Conservation (phyloP, 2,888 invertebrate genomes). For the Tinea pellionella region DNA sequence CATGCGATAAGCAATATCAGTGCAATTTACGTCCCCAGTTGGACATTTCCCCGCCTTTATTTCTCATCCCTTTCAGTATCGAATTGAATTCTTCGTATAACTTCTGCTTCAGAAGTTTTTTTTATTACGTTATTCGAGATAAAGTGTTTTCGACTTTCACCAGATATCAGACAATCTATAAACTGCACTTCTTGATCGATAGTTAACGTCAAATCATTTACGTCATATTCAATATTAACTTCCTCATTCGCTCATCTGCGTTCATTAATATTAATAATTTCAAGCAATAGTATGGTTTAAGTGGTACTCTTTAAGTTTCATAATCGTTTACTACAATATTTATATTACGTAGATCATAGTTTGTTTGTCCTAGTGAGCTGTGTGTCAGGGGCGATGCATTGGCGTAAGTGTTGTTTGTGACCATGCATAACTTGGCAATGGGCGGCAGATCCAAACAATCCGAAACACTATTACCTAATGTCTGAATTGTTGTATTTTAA, state of each 20-base stretch:
- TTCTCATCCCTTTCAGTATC: background rate
- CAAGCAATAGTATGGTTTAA: too few relatives aligned
- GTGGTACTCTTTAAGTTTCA: background rate
- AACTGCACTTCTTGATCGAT: background rate
- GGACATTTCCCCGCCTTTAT: background rate
- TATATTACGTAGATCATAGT: background rate
- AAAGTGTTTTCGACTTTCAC: too few relatives aligned
- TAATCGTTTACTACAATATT: background rate
- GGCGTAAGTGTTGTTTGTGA: constrained; percentile 24
- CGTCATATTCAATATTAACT: background rate
- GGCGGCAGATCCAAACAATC: background rate
- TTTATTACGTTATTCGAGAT: background rate
- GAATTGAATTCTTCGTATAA: background rate
- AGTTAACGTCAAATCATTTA: background rate
- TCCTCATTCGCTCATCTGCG: background rate
- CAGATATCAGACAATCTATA: too few relatives aligned
- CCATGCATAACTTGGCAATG: constrained; percentile 16
- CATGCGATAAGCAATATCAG: constrained; percentile 6
- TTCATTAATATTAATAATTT: background rate
- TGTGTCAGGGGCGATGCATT: constrained; percentile 40
- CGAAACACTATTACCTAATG: background rate
- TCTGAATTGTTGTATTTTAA: too few relatives aligned
- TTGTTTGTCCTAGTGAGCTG: constrained; percentile 18
- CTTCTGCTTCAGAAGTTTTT: background rate
- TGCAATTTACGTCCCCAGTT: constrained; percentile 1